Base-by-base conservation (phyloP, 2,888 invertebrate species). In the Eulithis prunata region DNA sequence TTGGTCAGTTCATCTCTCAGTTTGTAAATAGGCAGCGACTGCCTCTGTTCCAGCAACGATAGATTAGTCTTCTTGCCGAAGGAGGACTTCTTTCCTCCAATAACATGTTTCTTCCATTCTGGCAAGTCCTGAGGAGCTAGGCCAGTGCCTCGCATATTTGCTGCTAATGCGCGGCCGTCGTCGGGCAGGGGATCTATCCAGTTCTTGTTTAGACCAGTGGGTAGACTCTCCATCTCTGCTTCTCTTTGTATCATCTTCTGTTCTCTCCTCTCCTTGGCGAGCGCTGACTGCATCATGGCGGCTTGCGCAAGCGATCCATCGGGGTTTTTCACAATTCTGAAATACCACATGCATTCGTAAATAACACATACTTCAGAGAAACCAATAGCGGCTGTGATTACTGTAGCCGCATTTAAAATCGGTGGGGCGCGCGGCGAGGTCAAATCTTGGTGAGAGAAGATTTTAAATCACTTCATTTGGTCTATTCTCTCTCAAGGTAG, bases 51-150 rank as follows among this genome's bases (percentile, higher is more conserved):
- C 47, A 99, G 88, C 36, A 99, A 95, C 0, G 97, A 97, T 82
- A 99, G 93, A 78, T 98, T 98, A 0, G 99, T 99, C 86, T 99
- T 99, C 88, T 97, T 99, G 49, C 99, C 99, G 81, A 99, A 99
- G 0, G 99, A 99, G 0, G 98, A 98, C 84, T 99, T 99, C 84
- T 99, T 98, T 0, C 99, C 99, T 2, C 99, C 99, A 65, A 98
- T 98, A 0, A 99, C 98, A 81, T 99, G 98, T 79, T 98, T 99
- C 88, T 99, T 99, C 99, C 99, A 99, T 86, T 99, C 99, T 0
- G 99, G 99, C 70, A 99, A 93, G 81, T 99, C 99, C 83, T 97
- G 97, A 0, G 96, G 95, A 58, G 96, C 95, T 21, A 97, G 90
- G 0, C 97, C 98, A 32, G 98, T 95, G 0, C 98, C 98, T 56